Evolutionary conservation across 2,797 vertebrate genomes (phyloP).

Genomic region (Streptopelia turtur): DNA sequence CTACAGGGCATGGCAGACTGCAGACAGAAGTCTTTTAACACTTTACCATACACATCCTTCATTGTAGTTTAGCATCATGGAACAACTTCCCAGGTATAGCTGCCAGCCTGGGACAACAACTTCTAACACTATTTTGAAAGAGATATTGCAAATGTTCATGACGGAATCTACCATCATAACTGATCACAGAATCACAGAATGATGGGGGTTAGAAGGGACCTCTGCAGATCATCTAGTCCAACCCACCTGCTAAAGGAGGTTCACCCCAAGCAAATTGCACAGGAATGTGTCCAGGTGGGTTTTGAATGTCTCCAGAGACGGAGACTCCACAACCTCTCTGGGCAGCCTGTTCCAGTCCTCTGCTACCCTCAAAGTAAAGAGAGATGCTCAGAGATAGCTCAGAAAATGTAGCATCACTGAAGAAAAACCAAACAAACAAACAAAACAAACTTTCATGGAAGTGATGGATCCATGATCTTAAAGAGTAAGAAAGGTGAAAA

Average conservation of each 20-base stretch:
- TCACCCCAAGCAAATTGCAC: too few relatives aligned
- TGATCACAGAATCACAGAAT: too few relatives aligned
- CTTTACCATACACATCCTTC: rapidly evolving
- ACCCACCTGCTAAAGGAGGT: too few relatives aligned
- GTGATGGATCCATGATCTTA: background rate
- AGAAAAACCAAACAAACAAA: background rate
- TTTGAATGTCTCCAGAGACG: too few relatives aligned
- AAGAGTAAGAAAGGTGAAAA: background rate
- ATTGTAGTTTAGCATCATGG: background rate
- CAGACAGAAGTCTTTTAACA: background rate
- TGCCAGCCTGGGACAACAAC: background rate
- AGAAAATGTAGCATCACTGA: background rate
- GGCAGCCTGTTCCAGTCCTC: too few relatives aligned
- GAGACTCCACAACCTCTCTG: too few relatives aligned
- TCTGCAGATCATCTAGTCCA: too few relatives aligned
- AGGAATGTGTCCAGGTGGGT: too few relatives aligned
- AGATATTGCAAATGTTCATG: background rate
- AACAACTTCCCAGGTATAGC: background rate
- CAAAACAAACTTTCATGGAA: background rate
- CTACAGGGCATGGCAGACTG: background rate
- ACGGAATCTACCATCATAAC: too few relatives aligned
- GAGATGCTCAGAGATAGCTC: background rate
- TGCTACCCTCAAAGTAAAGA: too few relatives aligned
- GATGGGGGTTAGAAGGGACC: too few relatives aligned
- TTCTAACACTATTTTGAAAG: background rate